Percentiles rank a stretch among this genome's conserved stretches.
Evolutionary conservation across 2,888 invertebrate species (phyloP).

Genomic region (Ditula angustiorana): DNA sequence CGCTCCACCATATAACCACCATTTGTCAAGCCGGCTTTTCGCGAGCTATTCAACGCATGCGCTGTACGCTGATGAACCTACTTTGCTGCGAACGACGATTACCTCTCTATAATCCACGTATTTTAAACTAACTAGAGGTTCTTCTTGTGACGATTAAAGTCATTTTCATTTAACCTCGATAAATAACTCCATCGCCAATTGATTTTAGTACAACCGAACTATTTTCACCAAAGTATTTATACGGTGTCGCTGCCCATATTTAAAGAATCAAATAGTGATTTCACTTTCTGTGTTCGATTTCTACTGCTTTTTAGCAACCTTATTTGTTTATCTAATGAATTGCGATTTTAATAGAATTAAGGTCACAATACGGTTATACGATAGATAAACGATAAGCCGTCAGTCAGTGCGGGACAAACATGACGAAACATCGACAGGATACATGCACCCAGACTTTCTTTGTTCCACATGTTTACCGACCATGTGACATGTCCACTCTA

Average conservation of each 20-base stretch:
- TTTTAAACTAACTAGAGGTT: constrained; percentile 30
- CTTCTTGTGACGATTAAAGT: neutral
- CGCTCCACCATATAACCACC: constrained; percentile 15
- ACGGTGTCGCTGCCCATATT: constrained; percentile 10
- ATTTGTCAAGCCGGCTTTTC: constrained; percentile 50
- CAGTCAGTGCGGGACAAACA: constrained; percentile 42
- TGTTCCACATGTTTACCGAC: constrained; percentile 56
- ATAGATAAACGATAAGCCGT: constrained; percentile 16
- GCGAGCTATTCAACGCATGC: constrained; percentile 43
- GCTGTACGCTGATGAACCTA: constrained; percentile 43
- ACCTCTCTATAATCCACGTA: constrained; percentile 51
- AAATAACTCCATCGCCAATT: neutral
- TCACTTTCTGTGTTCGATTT: constrained; percentile 26
- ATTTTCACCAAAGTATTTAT: constrained; percentile 10
- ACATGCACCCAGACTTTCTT: constrained; percentile 55
- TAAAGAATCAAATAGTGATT: constrained; percentile 7
- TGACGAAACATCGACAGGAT: constrained; percentile 46
- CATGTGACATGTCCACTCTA: constrained; percentile 56
- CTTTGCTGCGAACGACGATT: constrained; percentile 51
- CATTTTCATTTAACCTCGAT: neutral
- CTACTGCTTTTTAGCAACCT: constrained; percentile 2
- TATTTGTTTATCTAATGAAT: constrained; percentile 13
- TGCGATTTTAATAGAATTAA: constrained; percentile 1
- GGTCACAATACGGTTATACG: constrained; percentile 1
- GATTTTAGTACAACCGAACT: constrained; percentile 6